Evolutionary conservation across 2,888 invertebrate species (phyloP), one percentile per base, ranked within the genome.

Genomic region (Drosophila neutralis): DNA sequence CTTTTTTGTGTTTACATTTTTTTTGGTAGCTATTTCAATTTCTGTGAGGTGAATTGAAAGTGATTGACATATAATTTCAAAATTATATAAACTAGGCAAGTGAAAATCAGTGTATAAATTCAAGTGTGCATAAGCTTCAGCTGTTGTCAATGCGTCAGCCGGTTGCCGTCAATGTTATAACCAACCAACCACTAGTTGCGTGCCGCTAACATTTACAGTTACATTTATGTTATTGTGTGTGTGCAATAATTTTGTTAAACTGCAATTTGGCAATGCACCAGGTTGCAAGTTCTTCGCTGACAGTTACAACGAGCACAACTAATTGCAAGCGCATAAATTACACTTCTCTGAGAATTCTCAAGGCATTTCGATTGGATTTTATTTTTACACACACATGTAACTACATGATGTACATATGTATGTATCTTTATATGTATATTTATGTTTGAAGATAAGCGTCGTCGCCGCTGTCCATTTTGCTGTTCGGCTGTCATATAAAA

Each of bases 231-330:
- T 31, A n/a, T 27, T 53, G 29, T n/a, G 33, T 40, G 38, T 36
- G 38, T 69, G 58, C 40, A 58, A 58, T 60, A 58, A 58, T 56
- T 69, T 58, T 35, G 42, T 51, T 51, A 27, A 51, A 49, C 48
- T 65, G 51, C 69, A 57, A 66, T 74, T 80, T 86, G 86, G 86
- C 86, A 90, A 36, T 31, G 56, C 51, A 75, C 88, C 90, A 90
- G 67, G 59, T 45, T 38, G 33, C 76, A 71, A 71, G 69, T 73
- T 73, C 58, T 67, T 65, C 51, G 58, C 54, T 69, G 71, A 67
- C 80, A 82, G 58, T 67, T 72, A 53, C 69, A 80, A 29, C 59
- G 74, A 24, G 66, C 68, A 60, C 69, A 74, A 79, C 83, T 83
- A 80, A 86, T 86, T 74, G 78, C 75, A 67, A 61, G 27, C 61